Conservation (phyloP, 2,888 invertebrate species). For the Lasius platythorax region DNA sequence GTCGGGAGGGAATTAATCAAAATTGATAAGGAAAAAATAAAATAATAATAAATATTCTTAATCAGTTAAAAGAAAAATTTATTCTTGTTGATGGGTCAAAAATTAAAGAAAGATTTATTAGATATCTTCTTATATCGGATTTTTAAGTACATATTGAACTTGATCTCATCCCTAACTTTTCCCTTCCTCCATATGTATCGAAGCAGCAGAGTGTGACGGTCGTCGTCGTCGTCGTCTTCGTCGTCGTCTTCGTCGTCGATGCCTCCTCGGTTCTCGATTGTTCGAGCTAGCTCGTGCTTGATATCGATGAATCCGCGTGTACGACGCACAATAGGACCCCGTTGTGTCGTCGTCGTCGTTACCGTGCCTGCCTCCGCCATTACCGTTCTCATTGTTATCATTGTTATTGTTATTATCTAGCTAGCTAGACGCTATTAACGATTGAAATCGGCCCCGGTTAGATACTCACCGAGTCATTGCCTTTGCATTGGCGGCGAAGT, state of each 20-base stretch:
- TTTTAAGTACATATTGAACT: no score
- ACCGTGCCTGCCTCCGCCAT: slow-evolving; percentile 66
- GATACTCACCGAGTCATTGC: slow-evolving; percentile 64
- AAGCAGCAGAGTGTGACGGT: slow-evolving; percentile 72
- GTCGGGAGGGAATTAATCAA: not conserved
- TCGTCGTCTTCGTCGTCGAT: slow-evolving; percentile 60
- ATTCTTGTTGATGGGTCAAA: not conserved
- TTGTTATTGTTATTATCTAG: slow-evolving; percentile 67
- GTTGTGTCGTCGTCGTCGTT: slow-evolving; percentile 67
- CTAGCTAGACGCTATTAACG: slow-evolving; percentile 67
- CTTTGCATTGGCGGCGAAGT: slow-evolving; percentile 67
- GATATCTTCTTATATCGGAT: no score
- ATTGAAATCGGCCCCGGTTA: slow-evolving; percentile 65
- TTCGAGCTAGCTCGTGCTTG: slow-evolving; percentile 79
- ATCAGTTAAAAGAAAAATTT: not conserved
- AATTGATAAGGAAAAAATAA: slow-evolving; percentile 17
- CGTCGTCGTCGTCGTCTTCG: slow-evolving; percentile 51
- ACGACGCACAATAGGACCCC: slow-evolving; percentile 68
- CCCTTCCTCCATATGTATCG: slow-evolving; percentile 46
- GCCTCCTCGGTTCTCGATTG: slow-evolving; percentile 74
- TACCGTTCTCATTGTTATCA: slow-evolving; percentile 67
- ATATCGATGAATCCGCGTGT: slow-evolving; percentile 59
- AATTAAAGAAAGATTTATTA: slow-evolving; percentile 82
- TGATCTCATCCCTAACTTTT: no score
- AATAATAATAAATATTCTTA: slow-evolving; percentile 14